Conservation (phyloP, 2,797 vertebrate genomes). For the Diplodus sargus region DNA sequence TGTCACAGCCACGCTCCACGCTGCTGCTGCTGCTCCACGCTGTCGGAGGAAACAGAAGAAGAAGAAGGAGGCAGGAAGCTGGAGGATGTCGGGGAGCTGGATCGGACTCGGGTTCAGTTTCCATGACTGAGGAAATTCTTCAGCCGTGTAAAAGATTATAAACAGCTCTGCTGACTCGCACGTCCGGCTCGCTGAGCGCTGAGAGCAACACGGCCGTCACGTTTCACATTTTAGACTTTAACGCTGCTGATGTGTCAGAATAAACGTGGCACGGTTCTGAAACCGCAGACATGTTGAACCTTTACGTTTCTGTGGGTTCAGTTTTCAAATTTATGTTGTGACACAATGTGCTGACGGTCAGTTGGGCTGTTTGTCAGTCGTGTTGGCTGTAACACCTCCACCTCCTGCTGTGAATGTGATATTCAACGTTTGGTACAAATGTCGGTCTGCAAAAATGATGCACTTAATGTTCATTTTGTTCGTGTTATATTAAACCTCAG, state of each 20-base stretch:
- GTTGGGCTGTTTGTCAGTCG: too few species aligned
- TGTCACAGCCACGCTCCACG: constrained; percentile 86
- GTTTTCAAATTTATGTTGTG: too few species aligned
- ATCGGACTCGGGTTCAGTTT: constrained; percentile 55
- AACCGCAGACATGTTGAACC: too few species aligned
- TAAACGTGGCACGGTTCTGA: too few species aligned
- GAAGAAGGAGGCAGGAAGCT: constrained; percentile 59
- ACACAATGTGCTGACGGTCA: too few species aligned
- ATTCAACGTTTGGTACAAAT: too few species aligned
- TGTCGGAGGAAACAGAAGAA: constrained; percentile 56
- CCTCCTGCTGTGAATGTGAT: too few species aligned
- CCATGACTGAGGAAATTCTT: constrained; percentile 57
- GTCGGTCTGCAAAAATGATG: too few species aligned
- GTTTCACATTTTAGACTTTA: constrained; percentile 1
- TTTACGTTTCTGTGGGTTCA: too few species aligned
- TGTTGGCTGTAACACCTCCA: too few species aligned
- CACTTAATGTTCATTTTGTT: too few species aligned
- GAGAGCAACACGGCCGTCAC: constrained; percentile 17
- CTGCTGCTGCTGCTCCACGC: constrained; percentile 65
- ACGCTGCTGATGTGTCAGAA: constrained; percentile 2
- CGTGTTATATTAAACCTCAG: too few species aligned
- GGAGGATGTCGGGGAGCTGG: constrained; percentile 38
- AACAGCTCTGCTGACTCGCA: constrained; percentile 48
- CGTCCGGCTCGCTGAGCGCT: neutral
- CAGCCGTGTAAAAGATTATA: constrained; percentile 46